Conservation (phyloP, 2,113 vertebrate species). For the Ciconia maguari region DNA sequence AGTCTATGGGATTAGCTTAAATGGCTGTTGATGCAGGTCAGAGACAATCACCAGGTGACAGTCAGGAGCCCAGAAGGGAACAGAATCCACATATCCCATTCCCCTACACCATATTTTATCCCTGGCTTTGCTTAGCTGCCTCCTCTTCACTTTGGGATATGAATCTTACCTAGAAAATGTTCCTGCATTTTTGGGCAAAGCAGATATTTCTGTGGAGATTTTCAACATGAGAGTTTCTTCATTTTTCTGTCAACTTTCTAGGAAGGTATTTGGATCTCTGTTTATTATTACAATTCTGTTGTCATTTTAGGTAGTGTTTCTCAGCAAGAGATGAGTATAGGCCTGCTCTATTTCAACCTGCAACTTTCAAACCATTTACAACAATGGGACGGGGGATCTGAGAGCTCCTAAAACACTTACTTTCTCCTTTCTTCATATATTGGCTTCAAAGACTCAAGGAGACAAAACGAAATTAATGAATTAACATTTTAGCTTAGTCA, state of each 20-base stretch:
- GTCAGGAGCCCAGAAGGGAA: background rate
- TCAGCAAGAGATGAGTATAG: background rate
- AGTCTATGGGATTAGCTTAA: background rate
- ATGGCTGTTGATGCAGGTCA: background rate
- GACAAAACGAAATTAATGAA: fast-evolving
- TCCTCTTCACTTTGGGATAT: background rate
- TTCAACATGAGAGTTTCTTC: background rate
- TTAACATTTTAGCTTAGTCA: background rate
- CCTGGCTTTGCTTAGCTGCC: background rate
- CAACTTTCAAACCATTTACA: background rate
- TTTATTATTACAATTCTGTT: background rate
- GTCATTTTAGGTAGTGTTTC: background rate
- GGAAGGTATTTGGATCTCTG: background rate
- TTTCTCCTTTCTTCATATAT: background rate
- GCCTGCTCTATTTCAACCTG: background rate
- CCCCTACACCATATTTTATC: background rate
- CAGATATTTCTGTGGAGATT: background rate
- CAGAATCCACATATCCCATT: background rate
- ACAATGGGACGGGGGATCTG: background rate
- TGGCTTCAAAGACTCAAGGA: background rate
- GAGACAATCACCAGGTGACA: background rate
- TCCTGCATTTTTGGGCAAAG: background rate
- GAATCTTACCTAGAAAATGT: background rate
- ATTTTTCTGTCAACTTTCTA: background rate
- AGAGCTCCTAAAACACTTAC: background rate